Evolutionary conservation across 2,113 vertebrate species (phyloP).

Genomic region (Rhagologus leucostigma): DNA sequence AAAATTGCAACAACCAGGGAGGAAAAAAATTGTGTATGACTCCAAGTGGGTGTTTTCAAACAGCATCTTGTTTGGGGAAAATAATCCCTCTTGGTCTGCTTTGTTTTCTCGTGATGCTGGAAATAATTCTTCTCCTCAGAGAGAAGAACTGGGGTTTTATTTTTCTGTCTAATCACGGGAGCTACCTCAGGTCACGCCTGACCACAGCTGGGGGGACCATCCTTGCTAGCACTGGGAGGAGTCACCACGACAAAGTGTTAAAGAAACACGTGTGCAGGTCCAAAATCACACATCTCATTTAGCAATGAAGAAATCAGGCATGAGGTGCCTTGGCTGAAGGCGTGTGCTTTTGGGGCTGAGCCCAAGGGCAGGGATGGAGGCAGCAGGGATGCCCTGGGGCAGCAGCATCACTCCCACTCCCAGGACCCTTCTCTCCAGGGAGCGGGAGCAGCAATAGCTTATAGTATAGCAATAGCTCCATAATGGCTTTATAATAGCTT

Average conservation of each 20-base stretch:
- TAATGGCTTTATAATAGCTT: background rate
- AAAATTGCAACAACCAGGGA: background rate
- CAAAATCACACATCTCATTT: background rate
- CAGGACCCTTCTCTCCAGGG: background rate
- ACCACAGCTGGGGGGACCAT: background rate
- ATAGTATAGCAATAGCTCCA: background rate
- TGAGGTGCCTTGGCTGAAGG: background rate
- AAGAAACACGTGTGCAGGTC: background rate
- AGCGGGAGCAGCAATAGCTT: background rate
- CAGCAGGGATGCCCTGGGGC: background rate
- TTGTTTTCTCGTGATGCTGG: background rate
- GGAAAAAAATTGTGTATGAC: background rate
- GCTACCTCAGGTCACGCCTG: fast-evolving
- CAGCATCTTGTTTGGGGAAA: conserved; percentile 31
- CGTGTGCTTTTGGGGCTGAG: background rate
- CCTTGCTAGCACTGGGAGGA: background rate
- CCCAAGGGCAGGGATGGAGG: background rate
- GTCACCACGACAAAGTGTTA: background rate
- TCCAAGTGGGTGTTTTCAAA: conserved; percentile 49
- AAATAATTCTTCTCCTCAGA: background rate
- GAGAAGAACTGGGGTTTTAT: background rate
- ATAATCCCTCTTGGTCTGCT: conserved; percentile 10
- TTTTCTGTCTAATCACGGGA: background rate
- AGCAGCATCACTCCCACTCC: fast-evolving
- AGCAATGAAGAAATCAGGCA: background rate